Evolutionary conservation across 2,888 invertebrate genomes (phyloP), one percentile per base, ranked within the genome.

Genomic region (Heliconius charithonia): DNA sequence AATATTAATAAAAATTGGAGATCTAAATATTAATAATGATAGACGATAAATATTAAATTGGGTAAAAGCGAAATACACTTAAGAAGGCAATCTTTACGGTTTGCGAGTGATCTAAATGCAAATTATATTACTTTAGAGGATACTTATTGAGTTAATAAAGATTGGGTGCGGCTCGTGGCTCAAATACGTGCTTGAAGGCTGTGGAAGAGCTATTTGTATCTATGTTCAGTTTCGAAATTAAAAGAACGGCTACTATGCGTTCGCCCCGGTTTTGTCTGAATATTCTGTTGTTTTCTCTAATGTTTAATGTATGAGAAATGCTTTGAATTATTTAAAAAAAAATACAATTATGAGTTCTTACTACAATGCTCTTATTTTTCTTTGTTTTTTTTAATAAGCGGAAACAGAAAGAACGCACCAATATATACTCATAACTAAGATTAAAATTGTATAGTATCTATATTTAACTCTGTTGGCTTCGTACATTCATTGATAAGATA

Each of bases 51-150:
- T 67, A 32, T 76, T 16, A 80, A 76, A 80, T 76, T 78, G 59
- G 65, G 76, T 76, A 67, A 67, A 81, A 76, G 19, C 62, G 74
- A 77, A 76, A 81, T 77, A 77, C 75, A 65, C 69, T 77, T 80
- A 45, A 75, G 72, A 62, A 72, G 79, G 78, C 80, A 78, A 62
- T 78, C 73, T 81, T 81, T 76, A 79, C 45, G 75, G 80, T 78
- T 82, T 76, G 76, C 75, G 45, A 76, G 81, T 78, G 78, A 81
- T 82, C 75, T 81, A 81, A 82, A 81, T 81, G 82, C 78, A 81
- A 82, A 81, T 81, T 75, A 70, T 81, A 81, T 80, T 79, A 78
- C 76, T 78, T 78, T 41, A 81, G 79, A 81, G 29, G 79, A 77
- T 80, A 77, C 78, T 76, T 82, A 79, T 81, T 80, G 73, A 71